Conservation (phyloP, 2,797 vertebrate species). For the Falco berigora region DNA sequence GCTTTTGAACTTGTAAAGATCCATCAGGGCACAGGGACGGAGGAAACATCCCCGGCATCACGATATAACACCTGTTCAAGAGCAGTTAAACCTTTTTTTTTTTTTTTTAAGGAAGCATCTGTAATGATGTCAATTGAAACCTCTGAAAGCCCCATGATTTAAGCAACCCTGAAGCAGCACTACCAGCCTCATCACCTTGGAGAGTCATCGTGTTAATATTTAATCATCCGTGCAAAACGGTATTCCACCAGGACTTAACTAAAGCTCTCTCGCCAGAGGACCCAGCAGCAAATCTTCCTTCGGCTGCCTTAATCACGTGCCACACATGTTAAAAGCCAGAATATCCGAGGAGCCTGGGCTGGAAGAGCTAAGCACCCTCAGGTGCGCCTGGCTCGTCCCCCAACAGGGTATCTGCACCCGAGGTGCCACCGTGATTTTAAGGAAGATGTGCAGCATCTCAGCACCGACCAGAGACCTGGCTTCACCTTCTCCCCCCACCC, state of each 20-base stretch:
- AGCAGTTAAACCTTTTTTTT: background rate
- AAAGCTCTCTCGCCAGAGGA: background rate
- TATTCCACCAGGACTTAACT: background rate
- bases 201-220: background rate
- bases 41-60: background rate
- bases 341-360: accelerated
- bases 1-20: background rate
- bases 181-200: background rate
- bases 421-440: background rate
- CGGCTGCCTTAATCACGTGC: background rate
- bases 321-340: accelerated
- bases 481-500: background rate
- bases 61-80: accelerated
- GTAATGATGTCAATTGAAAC: background rate
- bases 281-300: background rate
- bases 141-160: background rate
- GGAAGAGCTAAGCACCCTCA: background rate
- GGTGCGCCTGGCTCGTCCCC: accelerated
- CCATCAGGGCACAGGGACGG: background rate
- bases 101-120: background rate
- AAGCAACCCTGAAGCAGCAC: background rate
- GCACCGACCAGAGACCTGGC: background rate
- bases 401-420: accelerated
- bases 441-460: background rate
- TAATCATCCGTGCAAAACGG: background rate